Evolutionary conservation across 2,113 vertebrate genomes (phyloP), one percentile per base, ranked within the genome.

Genomic region (Chionis minor): DNA sequence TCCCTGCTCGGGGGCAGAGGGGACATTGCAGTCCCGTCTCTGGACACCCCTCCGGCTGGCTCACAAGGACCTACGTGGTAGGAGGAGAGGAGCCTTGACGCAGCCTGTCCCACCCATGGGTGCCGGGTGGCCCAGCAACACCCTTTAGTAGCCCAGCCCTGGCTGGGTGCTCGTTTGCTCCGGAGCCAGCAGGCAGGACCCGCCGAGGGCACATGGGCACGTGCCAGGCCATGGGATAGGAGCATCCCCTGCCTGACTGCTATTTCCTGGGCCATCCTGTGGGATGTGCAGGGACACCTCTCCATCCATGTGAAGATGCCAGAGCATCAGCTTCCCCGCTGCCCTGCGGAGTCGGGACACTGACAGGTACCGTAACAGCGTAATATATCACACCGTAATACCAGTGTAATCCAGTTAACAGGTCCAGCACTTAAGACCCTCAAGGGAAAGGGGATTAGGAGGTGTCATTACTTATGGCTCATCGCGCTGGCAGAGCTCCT

Each of bases 341-440:
- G 35, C 23, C 11, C 35, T 1, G 0, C 0, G 0, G 44, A 23
- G 33, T 8, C 1, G 0, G 24, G 74, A n/a, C 81, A 14, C 19
- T 8, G 33, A 20, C 45, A 38, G 20, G 33, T 45, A 52, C 40
- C 2, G 0, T 16, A 33, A 38, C 12, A 45, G 44, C 13, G 2
- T 14, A 18, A 45, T 4, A 3, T 14, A 30, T 40, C 35, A 7
- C 65, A 52, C 58, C 0, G 0, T 30, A 21, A 45, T 19, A 54
- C 10, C 12, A 11, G 18, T 5, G 21, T 20, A 42, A 79, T 12
- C 12, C 3, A 30, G 10, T 38, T 28, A 51, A 14, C 32, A 19
- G 73, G 45, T 61, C 17, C 3, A 0, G 58, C 54, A 40, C 17
- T 18, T 12, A 10, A 45, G 30, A 38, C 52, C n/a, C 58, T 55